Conservation (phyloP, 2,113 vertebrate genomes). For the Crotalus viridis region DNA sequence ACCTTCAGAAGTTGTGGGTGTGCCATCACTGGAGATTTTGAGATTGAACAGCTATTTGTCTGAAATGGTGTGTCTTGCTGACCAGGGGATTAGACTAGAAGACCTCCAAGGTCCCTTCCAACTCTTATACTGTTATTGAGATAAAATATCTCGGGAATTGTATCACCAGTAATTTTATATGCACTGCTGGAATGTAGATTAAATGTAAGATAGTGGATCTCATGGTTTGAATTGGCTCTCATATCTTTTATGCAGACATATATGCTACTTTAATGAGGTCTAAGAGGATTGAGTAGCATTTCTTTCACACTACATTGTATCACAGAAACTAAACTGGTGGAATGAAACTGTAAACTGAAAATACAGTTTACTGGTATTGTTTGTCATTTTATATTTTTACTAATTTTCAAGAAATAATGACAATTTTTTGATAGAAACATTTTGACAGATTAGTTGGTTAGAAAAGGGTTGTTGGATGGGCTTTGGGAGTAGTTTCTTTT, state of each 20-base stretch:
- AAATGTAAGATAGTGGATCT: background rate
- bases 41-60: background rate
- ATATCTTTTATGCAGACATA: background rate
- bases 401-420: constrained; percentile 28
- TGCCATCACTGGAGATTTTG: background rate
- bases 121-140: background rate
- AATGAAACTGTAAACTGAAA: background rate
- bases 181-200: background rate
- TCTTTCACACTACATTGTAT: background rate
- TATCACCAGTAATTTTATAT: background rate
- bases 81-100: background rate
- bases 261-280: background rate
- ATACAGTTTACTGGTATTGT: background rate
- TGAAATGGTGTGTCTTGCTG: background rate
- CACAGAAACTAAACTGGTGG: background rate
- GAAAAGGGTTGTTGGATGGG: background rate
- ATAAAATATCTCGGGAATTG: background rate
- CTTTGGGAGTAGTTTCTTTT: background rate
- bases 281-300: background rate
- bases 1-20: too few relatives aligned
- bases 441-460: background rate
- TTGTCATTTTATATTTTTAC: constrained; percentile 16
- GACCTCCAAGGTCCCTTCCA: background rate
- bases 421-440: background rate
- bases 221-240: background rate